Conservation (phyloP, 2,888 invertebrate genomes). For the Tetragnatha montana region DNA sequence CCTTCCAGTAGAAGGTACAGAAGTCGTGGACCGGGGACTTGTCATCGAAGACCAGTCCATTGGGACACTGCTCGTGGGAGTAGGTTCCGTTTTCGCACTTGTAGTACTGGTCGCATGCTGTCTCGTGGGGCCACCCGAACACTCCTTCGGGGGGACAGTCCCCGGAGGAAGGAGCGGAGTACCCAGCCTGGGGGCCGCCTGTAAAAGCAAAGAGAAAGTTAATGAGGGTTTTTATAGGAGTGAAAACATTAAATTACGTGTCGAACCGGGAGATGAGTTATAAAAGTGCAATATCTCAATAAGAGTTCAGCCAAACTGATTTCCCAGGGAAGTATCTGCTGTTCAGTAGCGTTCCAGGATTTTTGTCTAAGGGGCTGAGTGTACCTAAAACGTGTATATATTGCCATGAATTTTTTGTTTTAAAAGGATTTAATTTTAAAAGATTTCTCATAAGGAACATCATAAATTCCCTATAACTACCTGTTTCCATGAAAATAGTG, state of each 20-base stretch:
- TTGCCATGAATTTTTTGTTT: too few species aligned
- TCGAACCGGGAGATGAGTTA: too few species aligned
- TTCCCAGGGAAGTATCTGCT: too few species aligned
- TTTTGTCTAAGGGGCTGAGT: too few species aligned
- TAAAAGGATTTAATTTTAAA: too few species aligned
- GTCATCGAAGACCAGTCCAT: constrained; percentile 93
- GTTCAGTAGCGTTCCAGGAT: too few species aligned
- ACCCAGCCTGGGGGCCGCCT: constrained; percentile 47
- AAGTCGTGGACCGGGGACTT: constrained; percentile 88
- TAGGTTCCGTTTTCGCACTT: constrained; percentile 92
- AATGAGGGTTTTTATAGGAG: neutral
- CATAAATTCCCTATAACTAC: too few species aligned
- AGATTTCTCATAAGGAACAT: too few species aligned
- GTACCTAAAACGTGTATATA: too few species aligned
- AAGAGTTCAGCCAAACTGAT: too few species aligned
- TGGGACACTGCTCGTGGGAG: constrained; percentile 92
- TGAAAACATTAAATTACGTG: neutral
- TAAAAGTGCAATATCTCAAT: too few species aligned
- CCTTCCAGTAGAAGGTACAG: constrained; percentile 96
- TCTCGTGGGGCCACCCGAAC: constrained; percentile 71
- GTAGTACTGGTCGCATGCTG: constrained; percentile 82
- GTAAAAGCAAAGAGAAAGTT: neutral
- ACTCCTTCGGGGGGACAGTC: constrained; percentile 72
- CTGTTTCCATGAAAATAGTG: too few species aligned
- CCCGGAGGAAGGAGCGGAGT: constrained; percentile 1